Percentiles rank a stretch among this genome's conserved stretches.
These are phyloP conservation scores for Hirtodrosophila trivittata DNA, from an alignment of 2,888 invertebrate species.

Conservation along the genomic window DNA sequence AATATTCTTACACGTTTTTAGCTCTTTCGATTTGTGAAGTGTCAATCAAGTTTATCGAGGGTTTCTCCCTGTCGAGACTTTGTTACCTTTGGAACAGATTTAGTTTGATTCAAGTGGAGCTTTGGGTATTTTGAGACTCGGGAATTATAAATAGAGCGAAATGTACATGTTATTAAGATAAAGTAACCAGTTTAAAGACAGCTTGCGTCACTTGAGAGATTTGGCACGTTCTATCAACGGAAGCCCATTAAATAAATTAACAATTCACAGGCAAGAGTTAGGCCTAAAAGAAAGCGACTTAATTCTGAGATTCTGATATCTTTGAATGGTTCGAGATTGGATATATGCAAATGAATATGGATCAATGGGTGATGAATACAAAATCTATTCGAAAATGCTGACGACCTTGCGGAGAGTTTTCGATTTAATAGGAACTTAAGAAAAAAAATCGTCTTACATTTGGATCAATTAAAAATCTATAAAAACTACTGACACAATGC, in stretches of 20 bases:
- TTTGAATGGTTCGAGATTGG: background rate
- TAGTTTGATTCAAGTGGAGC: too few relatives aligned
- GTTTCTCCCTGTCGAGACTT: too few relatives aligned
- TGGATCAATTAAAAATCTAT: conserved; percentile 67
- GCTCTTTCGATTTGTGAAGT: too few relatives aligned
- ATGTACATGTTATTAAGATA: too few relatives aligned
- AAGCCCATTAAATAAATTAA: conserved; percentile 24
- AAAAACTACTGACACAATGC: conserved; percentile 57
- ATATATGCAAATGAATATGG: conserved; percentile 38
- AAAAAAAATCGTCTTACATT: conserved; percentile 24
- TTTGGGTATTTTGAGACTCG: too few relatives aligned
- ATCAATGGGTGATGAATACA: conserved; percentile 20
- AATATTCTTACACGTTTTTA: too few relatives aligned
- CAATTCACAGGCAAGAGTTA: background rate
- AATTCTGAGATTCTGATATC: too few relatives aligned
- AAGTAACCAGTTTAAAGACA: background rate
- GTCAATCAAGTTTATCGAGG: too few relatives aligned
- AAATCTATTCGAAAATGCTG: conserved; percentile 20
- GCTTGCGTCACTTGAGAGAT: conserved; percentile 16
- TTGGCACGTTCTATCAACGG: conserved; percentile 25
- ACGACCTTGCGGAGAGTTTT: conserved; percentile 42
- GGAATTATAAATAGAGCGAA: too few relatives aligned
- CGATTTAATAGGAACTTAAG: background rate
- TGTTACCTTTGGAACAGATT: background rate
- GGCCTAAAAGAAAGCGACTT: conserved; percentile 33